Conservation (phyloP, 2,888 invertebrate genomes). For the Adelognathus sp. region DNA sequence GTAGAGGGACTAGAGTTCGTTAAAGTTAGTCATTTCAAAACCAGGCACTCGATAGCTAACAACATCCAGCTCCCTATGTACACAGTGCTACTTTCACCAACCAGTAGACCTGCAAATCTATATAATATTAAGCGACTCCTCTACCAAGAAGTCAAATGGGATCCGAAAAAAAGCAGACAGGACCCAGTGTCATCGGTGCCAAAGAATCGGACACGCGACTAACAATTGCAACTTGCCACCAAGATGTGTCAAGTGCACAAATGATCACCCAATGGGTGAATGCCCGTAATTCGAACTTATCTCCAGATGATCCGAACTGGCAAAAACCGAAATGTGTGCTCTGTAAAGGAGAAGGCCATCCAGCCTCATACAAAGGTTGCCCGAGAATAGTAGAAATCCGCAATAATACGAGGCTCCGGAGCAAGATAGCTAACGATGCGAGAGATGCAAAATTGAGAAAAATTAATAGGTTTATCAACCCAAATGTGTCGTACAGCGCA, state of each 20-base stretch:
- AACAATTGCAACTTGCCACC: neutral
- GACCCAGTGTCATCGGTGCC: constrained; percentile 60
- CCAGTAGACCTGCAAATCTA: constrained; percentile 28
- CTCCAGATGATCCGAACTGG: neutral
- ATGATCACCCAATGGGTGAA: neutral
- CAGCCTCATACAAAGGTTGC: neutral
- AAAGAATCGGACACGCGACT: constrained; percentile 53
- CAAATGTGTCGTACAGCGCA: neutral
- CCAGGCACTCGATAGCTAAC: constrained; percentile 27
- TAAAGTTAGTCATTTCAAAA: constrained; percentile 41
- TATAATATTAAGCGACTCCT: constrained; percentile 39
- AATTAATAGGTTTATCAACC: neutral
- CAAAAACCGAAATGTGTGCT: neutral
- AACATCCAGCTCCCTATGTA: constrained; percentile 39
- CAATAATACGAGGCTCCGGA: neutral
- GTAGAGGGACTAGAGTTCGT: constrained; percentile 25
- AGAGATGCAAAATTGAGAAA: neutral
- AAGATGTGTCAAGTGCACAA: neutral
- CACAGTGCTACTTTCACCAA: constrained; percentile 43
- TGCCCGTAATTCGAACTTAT: neutral
- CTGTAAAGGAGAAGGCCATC: neutral
- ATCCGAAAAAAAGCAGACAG: constrained; percentile 40
- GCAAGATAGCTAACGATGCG: neutral
- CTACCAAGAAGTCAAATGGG: constrained; percentile 47
- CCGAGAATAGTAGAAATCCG: neutral